Evolutionary conservation across 2,888 invertebrate species (phyloP), one percentile per base, ranked within the genome.

Genomic region (Cerastis rubricosa): DNA sequence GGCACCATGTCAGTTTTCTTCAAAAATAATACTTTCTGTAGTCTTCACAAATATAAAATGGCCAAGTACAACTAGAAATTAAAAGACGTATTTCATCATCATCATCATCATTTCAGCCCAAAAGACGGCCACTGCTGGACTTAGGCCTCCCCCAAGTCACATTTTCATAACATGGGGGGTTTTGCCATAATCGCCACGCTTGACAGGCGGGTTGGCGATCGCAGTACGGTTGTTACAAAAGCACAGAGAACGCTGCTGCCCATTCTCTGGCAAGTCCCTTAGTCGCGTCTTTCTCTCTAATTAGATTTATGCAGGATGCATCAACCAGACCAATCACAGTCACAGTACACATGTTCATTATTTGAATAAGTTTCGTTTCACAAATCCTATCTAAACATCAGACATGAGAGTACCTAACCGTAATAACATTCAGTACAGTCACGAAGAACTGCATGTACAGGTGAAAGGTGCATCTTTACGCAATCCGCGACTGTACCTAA

Each of bases 381-480:
- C 19, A 67, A 78, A 63, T 71, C 1, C 12, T 75, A 71, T 70
- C 22, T 61, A 45, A 72, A 63, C 57, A 63, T 80, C 49, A 68
- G 49, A 51, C 19, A 45, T 17, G 9, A 45, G 47, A 45, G 40
- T 75, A 61, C 67, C 59, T 69, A 64, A 51, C 61, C 71, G 12
- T 68, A 61, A 47, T 64, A 66, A 65, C 49, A 66, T 73, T 61
- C 11, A 19, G 74, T 74, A 72, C 74, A 73, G 77, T 76, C 77
- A 87, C 71, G 73, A 63, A 71, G 70, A 76, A 63, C 63, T 78
- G 80, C 75, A 80, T 72, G 69, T 78, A 78, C 76, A 79, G 90
- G 92, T 92, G 92, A 92, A 92, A 92, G 92, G 91, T 89, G 85
- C 85, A 88, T 85, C 76, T 74, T 91, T 90, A 84, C 82, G 88